Evolutionary conservation across 2,888 invertebrate species (phyloP).

Genomic region (Torymus texanus): DNA sequence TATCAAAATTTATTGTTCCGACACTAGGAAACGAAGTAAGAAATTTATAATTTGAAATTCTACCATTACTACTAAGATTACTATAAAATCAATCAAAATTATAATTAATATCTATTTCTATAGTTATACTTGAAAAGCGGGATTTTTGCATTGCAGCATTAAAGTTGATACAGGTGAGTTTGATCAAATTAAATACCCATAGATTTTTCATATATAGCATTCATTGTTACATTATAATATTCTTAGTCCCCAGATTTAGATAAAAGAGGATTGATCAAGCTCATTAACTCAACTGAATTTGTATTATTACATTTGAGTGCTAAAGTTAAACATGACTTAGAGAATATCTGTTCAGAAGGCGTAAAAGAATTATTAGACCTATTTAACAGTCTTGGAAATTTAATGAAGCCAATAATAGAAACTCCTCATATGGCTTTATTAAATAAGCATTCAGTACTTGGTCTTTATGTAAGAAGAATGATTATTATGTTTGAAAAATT

Average conservation of each 20-base stretch:
- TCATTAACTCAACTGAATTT: constrained; percentile 81
- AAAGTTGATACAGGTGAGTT: constrained; percentile 84
- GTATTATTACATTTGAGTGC: constrained; percentile 78
- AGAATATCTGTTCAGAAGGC: constrained; percentile 78
- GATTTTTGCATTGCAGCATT: constrained; percentile 88
- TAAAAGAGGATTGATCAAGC: constrained; percentile 80
- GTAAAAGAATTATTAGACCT: constrained; percentile 79
- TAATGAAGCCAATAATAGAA: constrained; percentile 77
- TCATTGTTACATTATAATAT: constrained; percentile 23
- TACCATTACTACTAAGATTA: background rate
- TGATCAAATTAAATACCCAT: constrained; percentile 15
- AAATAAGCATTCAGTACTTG: constrained; percentile 77
- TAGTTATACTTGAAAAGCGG: constrained; percentile 77
- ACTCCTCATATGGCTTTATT: constrained; percentile 65
- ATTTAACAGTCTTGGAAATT: constrained; percentile 81
- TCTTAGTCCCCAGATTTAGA: constrained; percentile 85
- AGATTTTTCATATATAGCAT: constrained; percentile 24
- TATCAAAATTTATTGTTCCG: constrained; percentile 84
- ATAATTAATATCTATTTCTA: constrained; percentile 48
- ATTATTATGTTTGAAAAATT: constrained; percentile 88
- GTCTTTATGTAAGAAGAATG: constrained; percentile 88
- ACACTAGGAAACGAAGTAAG: constrained; percentile 76
- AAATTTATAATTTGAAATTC: constrained; percentile 13
- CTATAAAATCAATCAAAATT: background rate
- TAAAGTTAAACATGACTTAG: constrained; percentile 79